These are phyloP conservation scores for Tenodera sinensis DNA, from an alignment of 2,888 invertebrate genomes.

Conservation along the genomic window DNA sequence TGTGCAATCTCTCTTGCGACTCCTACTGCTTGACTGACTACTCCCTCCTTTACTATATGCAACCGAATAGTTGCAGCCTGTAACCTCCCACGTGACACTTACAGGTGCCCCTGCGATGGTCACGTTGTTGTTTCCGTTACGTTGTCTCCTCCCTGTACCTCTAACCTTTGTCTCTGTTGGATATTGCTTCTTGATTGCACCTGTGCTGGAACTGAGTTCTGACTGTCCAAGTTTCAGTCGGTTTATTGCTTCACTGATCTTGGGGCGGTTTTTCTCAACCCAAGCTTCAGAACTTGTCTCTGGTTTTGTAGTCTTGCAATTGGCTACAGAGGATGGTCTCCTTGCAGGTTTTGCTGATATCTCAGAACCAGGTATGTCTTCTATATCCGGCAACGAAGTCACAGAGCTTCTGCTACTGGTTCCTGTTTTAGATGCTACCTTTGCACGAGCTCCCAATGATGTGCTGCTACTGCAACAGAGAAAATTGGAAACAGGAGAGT, in stretches of 20 bases:
- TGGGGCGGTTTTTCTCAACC: neutral
- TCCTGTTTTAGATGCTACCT: neutral
- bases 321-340: slow-evolving; percentile 9
- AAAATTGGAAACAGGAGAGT: neutral
- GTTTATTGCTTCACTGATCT: neutral
- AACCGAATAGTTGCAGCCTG: slow-evolving; percentile 26
- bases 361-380: neutral
- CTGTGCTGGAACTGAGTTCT: neutral
- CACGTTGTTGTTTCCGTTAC: slow-evolving; percentile 16
- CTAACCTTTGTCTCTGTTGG: slow-evolving; percentile 38
- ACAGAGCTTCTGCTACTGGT: neutral
- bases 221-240: neutral
- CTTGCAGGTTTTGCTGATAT: neutral
- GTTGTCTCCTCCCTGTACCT: neutral
- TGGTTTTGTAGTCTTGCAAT: neutral
- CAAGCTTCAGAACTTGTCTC: neutral
- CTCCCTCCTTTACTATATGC: slow-evolving; percentile 1
- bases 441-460: neutral
- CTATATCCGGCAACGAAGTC: neutral
- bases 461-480: neutral
- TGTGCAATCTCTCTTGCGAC: slow-evolving; percentile 25
- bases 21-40: slow-evolving; percentile 1
- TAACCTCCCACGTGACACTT: slow-evolving; percentile 4
- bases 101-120: slow-evolving; percentile 11
- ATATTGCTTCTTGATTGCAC: slow-evolving; percentile 14